These are phyloP conservation scores for Trichechus manatus DNA, from an alignment of 2,113 vertebrate genomes.

Conservation along the genomic window DNA sequence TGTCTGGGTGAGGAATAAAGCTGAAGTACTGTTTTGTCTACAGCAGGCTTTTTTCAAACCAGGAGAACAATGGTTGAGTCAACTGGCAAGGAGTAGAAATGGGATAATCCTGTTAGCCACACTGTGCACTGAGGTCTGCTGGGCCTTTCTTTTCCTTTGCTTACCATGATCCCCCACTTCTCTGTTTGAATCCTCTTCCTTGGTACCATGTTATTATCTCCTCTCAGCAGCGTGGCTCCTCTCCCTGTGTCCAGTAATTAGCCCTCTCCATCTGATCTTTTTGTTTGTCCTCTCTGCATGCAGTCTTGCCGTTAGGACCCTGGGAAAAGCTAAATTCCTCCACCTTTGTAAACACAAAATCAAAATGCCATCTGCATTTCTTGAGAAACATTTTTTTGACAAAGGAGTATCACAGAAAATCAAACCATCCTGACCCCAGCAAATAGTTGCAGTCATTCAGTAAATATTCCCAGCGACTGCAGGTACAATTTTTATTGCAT, in stretches of 20 bases:
- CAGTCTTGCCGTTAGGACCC: conserved; percentile 22
- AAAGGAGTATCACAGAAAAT: conserved; percentile 66
- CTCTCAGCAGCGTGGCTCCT: conserved; percentile 44
- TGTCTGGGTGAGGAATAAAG: conserved; percentile 51
- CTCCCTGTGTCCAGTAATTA: conserved; percentile 52
- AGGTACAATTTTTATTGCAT: conserved; percentile 32
- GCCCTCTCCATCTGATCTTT: conserved; percentile 47
- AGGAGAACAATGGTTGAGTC: conserved; percentile 68
- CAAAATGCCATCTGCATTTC: conserved; percentile 78
- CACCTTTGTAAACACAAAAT: conserved; percentile 73
- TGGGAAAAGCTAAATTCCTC: conserved; percentile 66
- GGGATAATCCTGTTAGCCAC: conserved; percentile 78
- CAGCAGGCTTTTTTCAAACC: conserved; percentile 26
- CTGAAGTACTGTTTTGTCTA: conserved; percentile 73
- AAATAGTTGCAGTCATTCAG: conserved; percentile 67
- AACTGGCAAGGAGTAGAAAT: not conserved
- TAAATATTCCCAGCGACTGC: conserved; percentile 59
- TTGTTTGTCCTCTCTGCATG: conserved; percentile 64
- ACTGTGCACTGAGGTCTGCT: not conserved
- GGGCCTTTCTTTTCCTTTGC: not conserved
- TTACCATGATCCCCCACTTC: not conserved
- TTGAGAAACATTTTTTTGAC: conserved; percentile 65
- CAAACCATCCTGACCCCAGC: conserved; percentile 57
- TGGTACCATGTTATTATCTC: conserved; percentile 38
- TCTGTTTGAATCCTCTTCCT: not conserved